Evolutionary conservation across 2,113 vertebrate species (phyloP), one percentile per base, ranked within the genome.

Genomic region (Daphoenositta chrysoptera): DNA sequence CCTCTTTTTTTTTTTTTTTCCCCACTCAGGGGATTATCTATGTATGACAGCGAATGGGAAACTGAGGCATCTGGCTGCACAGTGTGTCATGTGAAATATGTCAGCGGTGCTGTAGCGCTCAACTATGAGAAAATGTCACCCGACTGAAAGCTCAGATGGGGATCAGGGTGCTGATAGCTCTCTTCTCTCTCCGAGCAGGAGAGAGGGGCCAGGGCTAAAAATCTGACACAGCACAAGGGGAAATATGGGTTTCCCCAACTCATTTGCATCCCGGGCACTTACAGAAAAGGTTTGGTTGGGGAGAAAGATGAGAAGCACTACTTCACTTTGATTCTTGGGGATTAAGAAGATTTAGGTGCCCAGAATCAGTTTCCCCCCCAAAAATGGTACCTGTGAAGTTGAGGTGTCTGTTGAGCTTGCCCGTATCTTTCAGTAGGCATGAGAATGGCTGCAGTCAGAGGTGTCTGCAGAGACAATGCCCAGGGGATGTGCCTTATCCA

Each of bases 291-390:
- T 54, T 68, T 16, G 1, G 2, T 30, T 28, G 26, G 53, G 24
- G 31, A 58, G 13, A 54, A 84, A 78, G 39, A 39, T 37, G 24
- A 81, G 35, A 78, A 58, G 13, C 6, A 4, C 23, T 90, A 72
- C 61, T 79, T 21, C 35, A 54, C 22, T 51, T 85, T 47, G 27
- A 23, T 58, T 85, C 70, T 21, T 3, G 4, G 11, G 4, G 26
- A 66, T 72, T 76, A 82, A 47, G 27, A 56, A 57, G 35, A 4
- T 50, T 61, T 73, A 44, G 20, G 12, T 48, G 44, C 28, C 23
- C 45, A 57, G 65, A 45, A 65, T 8, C 26, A 15, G 6, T 39
- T 56, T 23, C 0, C 15, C 10, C 5, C 0, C 1, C 4, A 2
- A 12, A 60, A 40, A 14, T 2, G 19, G 24, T 39, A 26, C 13